phyloP scores from a whole-genome alignment of 2,113 vertebrate species.

The Sinocyclocheilus grahami region DNA sequence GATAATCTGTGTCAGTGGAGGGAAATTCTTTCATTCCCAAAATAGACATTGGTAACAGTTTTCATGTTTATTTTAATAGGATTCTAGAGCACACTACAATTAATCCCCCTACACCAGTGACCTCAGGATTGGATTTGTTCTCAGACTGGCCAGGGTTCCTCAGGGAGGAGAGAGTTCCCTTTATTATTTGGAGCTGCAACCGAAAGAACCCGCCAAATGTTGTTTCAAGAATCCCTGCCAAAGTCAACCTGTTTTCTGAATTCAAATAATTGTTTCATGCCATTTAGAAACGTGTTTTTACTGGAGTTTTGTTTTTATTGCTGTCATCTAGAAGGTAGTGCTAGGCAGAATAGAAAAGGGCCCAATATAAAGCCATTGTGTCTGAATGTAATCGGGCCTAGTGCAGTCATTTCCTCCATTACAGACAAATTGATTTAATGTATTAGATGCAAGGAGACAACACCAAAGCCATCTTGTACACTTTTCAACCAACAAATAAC shows the following conservation, averaged over 20 bases:
- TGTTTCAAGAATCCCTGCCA: neutral
- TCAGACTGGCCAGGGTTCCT: neutral
- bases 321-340: neutral
- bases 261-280: neutral
- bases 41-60: neutral
- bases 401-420: slow-evolving; percentile 62
- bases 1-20: neutral
- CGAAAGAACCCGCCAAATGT: neutral
- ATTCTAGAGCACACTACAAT: neutral
- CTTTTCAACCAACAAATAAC: neutral
- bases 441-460: slow-evolving; percentile 51
- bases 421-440: slow-evolving; percentile 63
- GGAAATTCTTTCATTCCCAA: neutral
- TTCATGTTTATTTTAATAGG: slow-evolving; percentile 5
- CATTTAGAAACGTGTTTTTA: neutral
- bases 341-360: slow-evolving; percentile 1
- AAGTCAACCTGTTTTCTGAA: neutral
- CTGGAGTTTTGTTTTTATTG: neutral
- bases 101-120: neutral
- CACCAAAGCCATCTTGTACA: neutral
- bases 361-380: slow-evolving; percentile 52
- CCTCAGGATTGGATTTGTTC: slow-evolving; percentile 17
- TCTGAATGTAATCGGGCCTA: slow-evolving; percentile 54
- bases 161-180: neutral
- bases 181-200: neutral